A percentile compares a stretch with the other conserved stretches of the same genome.
phyloP scores from a whole-genome alignment of 2,888 invertebrate species.

The Imbricaverruca yamaguchii region DNA sequence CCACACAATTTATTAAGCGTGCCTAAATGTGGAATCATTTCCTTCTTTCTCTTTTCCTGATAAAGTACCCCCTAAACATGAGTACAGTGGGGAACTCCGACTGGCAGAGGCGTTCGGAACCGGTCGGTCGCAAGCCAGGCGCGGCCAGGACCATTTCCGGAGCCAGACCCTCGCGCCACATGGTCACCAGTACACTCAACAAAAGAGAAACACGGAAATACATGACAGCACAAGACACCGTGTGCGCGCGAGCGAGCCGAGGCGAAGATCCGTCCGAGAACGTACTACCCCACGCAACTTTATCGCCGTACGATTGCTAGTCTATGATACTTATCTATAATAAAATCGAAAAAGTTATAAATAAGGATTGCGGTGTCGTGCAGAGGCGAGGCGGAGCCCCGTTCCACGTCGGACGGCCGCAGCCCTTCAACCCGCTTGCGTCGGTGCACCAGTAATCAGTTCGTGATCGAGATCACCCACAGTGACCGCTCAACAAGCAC shows the following conservation, averaged over 20 bases:
- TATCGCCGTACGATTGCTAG: conserved; percentile 13
- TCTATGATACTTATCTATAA: conserved; percentile 20
- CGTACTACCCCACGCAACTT: neutral
- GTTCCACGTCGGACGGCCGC: neutral
- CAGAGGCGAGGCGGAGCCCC: neutral
- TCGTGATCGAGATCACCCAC: conserved; percentile 8
- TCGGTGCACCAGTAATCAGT: conserved; percentile 2
- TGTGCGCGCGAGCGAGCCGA: conserved; percentile 10
- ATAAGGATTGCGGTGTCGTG: neutral
- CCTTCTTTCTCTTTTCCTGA: conserved; percentile 16
- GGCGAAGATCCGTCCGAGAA: neutral
- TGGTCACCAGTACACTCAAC: neutral
- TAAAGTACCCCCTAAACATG: conserved; percentile 17
- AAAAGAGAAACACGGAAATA: conserved; percentile 13
- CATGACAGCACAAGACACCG: conserved; percentile 10
- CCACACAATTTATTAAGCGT: conserved; percentile 17
- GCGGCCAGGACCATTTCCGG: neutral
- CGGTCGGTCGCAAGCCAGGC: neutral
- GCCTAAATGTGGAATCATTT: neutral
- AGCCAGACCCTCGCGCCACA: neutral
- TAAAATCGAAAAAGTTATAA: conserved; percentile 22
- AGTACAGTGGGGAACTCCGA: neutral
- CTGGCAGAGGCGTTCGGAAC: neutral
- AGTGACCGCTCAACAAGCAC: conserved; percentile 7
- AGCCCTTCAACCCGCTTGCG: neutral